Evolutionary conservation across 2,113 vertebrate species (phyloP).

Genomic region (Riparia riparia): DNA sequence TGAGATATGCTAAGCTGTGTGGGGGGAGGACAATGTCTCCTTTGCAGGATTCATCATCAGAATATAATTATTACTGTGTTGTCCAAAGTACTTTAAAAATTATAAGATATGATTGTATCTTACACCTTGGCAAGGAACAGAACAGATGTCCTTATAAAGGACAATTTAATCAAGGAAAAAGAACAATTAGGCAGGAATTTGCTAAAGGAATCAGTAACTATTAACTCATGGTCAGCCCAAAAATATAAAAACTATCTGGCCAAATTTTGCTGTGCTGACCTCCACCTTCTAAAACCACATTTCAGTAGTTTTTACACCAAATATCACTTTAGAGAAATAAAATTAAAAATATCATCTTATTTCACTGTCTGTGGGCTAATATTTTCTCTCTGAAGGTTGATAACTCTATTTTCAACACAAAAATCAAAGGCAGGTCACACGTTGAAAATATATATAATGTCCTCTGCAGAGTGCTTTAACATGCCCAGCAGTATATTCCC

Average conservation of each 20-base stretch:
- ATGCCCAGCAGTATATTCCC: constrained; percentile 48
- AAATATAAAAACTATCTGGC: neutral
- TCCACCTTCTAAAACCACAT: neutral
- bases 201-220: neutral
- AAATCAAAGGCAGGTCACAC: constrained; percentile 34
- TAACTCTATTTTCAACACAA: constrained; percentile 35
- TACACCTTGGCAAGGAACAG: constrained; percentile 49
- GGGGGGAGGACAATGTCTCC: neutral
- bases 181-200: constrained; percentile 22
- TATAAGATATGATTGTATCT: constrained; percentile 7
- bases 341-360: neutral
- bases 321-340: neutral
- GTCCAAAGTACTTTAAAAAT: constrained; percentile 39
- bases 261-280: neutral
- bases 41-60: neutral
- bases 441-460: constrained; percentile 52
- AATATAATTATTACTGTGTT: constrained; percentile 16
- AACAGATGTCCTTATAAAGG: constrained; percentile 53
- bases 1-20: neutral
- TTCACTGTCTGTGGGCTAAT: neutral
- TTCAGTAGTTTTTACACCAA: neutral
- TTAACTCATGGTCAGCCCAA: neutral
- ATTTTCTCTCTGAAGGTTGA: constrained; percentile 26
- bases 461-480: constrained; percentile 51
- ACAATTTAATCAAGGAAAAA: constrained; percentile 50